phyloP scores from a whole-genome alignment of 2,797 vertebrate genomes.

The Margarornis squamiger region DNA sequence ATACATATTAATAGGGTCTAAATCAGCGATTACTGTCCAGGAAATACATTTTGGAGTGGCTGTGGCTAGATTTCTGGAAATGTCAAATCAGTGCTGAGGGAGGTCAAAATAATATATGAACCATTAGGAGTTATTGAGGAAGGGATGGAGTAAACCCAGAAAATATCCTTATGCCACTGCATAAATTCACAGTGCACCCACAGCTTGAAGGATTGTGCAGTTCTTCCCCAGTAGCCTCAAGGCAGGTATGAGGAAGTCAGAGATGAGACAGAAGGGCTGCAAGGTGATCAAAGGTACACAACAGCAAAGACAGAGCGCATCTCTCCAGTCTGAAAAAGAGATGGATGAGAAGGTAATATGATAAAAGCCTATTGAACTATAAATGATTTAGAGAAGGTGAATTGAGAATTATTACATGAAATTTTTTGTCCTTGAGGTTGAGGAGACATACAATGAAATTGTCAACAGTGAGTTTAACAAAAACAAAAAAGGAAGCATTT shows the following conservation, averaged over 20 bases:
- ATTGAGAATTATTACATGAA: background rate
- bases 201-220: background rate
- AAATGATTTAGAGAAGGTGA: background rate
- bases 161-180: background rate
- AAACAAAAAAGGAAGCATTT: background rate
- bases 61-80: background rate
- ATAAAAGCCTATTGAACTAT: background rate
- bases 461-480: background rate
- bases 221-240: background rate
- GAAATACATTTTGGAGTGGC: background rate
- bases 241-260: background rate
- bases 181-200: background rate
- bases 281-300: background rate
- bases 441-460: background rate
- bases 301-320: background rate
- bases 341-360: background rate
- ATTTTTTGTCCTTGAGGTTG: background rate
- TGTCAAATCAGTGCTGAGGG: background rate
- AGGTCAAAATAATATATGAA: background rate
- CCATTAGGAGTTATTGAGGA: background rate
- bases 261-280: background rate
- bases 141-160: background rate
- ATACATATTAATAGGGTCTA: background rate
- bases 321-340: background rate
- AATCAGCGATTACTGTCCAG: background rate